Percentiles rank a stretch among this genome's conserved stretches.
Evolutionary conservation across 2,888 invertebrate genomes (phyloP).

Genomic region (Timema cristinae): DNA sequence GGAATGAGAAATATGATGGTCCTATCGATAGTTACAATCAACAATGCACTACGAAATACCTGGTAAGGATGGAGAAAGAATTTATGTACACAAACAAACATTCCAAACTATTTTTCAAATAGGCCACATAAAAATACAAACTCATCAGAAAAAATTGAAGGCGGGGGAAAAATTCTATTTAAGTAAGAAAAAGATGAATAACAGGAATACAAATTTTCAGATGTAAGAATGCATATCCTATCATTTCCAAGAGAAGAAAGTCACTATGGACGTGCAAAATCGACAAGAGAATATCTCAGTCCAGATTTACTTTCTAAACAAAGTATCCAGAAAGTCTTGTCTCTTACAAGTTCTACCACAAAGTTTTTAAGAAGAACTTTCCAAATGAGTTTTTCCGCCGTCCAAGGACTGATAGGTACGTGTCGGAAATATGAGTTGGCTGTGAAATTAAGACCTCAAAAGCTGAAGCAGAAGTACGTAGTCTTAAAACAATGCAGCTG

Average conservation of each 20-base stretch:
- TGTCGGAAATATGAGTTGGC: background rate
- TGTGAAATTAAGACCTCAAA: background rate
- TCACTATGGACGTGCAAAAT: conserved; percentile 2
- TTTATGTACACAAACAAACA: conserved; percentile 2
- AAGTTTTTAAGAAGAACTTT: conserved; percentile 2
- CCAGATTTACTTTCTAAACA: conserved; percentile 7
- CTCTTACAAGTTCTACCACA: conserved; percentile 3
- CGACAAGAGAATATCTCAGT: conserved; percentile 4
- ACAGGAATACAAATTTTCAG: background rate
- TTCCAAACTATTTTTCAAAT: conserved; percentile 14
- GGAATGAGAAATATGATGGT: conserved; percentile 8
- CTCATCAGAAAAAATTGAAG: conserved; percentile 7
- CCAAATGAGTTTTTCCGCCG: background rate
- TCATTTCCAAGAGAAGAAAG: background rate
- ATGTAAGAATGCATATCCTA: background rate
- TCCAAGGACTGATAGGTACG: background rate
- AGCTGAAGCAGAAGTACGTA: background rate
- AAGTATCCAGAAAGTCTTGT: background rate
- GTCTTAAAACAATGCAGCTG: too few relatives aligned
- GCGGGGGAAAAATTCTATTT: background rate
- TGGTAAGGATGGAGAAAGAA: background rate
- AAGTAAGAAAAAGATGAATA: background rate
- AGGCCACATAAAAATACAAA: conserved; percentile 14
- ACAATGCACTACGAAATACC: conserved; percentile 3
- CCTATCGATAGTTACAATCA: conserved; percentile 1